These are phyloP conservation scores for Glomeris maerens DNA, from an alignment of 1,140 invertebrate genomes.

Conservation along the genomic window DNA sequence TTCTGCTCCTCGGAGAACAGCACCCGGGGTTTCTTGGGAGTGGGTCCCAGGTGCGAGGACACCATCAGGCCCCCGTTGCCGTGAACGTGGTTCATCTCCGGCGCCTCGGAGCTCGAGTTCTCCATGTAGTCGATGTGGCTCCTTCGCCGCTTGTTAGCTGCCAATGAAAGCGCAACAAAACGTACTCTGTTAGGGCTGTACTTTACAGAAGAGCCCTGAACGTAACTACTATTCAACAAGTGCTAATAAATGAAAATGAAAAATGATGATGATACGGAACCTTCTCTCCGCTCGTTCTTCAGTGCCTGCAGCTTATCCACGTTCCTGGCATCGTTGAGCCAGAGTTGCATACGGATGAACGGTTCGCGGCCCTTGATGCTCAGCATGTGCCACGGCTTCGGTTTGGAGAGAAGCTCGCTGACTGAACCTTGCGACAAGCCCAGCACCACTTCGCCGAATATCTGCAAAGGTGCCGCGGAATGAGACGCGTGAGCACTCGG, in stretches of 20 bases:
- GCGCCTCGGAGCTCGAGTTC: constrained; percentile 70
- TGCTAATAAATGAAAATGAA: not conserved
- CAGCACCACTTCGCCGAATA: constrained; percentile 91
- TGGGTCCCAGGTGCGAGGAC: constrained; percentile 44
- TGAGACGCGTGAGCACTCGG: too few relatives aligned
- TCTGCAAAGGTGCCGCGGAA: constrained; percentile 42
- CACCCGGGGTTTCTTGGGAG: constrained; percentile 76
- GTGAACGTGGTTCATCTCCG: constrained; percentile 71
- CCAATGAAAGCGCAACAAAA: constrained; percentile 8
- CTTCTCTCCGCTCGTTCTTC: constrained; percentile 76
- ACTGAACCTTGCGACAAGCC: constrained; percentile 94
- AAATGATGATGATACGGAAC: constrained; percentile 12
- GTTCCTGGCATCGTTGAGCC: constrained; percentile 87
- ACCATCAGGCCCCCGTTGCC: constrained; percentile 28
- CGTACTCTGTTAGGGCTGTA: too few relatives aligned
- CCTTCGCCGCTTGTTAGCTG: constrained; percentile 61
- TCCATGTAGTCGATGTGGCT: constrained; percentile 67
- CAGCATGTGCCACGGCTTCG: constrained; percentile 98
- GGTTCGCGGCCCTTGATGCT: constrained; percentile 96
- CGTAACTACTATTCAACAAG: not conserved
- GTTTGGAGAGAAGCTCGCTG: constrained; percentile 90
- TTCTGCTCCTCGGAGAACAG: constrained; percentile 97
- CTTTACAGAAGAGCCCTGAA: too few relatives aligned
- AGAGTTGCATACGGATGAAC: constrained; percentile 95
- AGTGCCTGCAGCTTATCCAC: constrained; percentile 65